Evolutionary conservation across 1,140 invertebrate species (phyloP), one percentile per base, ranked within the genome.

Genomic region (Euschistus heros): DNA sequence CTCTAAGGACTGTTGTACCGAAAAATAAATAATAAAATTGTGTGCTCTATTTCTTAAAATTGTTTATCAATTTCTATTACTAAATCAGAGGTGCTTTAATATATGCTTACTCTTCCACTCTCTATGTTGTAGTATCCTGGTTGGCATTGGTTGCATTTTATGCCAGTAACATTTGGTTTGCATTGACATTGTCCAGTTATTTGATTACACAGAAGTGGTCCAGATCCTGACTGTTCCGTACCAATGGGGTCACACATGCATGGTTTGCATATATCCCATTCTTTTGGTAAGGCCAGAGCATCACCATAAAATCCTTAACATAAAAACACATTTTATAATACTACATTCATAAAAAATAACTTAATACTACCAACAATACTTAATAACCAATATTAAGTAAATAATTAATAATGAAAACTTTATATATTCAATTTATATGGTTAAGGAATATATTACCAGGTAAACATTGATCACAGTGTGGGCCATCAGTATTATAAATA

Each of bases 401-500:
- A 37, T 37, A 37, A 10, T 37, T 37, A 37, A 10, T 10, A 13
- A 37, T 37, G 1, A 13, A 37, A 37, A 37, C 8, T 10, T 13
- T 37, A 37, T 1, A 7, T 37, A 1, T 10, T 37, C 1, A 37
- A 37, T 6, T 37, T 37, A 2, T 37, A 37, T 10, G 1, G 7
- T 37, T 37, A 37, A 10, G 7, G 13, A 37, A 37, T 37, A 6
- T 10, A 42, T 57, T 74, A 86, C 90, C 92, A 62, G 88, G 83
- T 66, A 94, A 76, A 79, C 96, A 99, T 71, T 87, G 85, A 68
- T 98, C 94, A 75, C 96, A 92, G 69, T 86, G 82, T 13, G 79
- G 74, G 2, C 97, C 97, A 27, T 85, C 92, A 2, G 96, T 98
- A 71, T 97, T 97, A 74, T 97, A 91, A 65, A 98, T 95, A 75